Percentiles rank a stretch among this genome's conserved stretches.
Evolutionary conservation across 2,113 vertebrate genomes (phyloP).

Genomic region (Orthonyx spaldingii): DNA sequence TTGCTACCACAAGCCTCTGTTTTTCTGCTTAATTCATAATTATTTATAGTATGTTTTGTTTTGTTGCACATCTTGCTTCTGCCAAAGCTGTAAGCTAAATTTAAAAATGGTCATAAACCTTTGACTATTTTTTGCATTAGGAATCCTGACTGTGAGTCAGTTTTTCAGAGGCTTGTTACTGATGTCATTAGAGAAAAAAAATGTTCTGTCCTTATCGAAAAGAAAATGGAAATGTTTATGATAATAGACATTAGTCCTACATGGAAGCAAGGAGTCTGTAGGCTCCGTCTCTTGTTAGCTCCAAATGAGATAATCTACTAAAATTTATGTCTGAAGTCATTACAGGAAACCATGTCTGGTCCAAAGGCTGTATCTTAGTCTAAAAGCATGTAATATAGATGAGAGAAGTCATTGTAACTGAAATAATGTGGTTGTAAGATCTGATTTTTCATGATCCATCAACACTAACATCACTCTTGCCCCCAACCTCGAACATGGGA

Average conservation of each 20-base stretch:
- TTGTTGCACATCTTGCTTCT: not conserved
- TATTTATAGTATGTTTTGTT: not conserved
- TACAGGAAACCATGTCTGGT: not conserved
- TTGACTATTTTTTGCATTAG: not conserved
- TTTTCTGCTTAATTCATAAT: not conserved
- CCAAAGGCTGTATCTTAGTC: not conserved
- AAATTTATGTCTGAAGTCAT: constrained; percentile 29
- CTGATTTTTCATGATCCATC: not conserved
- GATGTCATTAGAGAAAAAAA: not conserved
- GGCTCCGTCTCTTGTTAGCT: constrained; percentile 1
- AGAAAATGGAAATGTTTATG: not conserved
- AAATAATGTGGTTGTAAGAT: not conserved
- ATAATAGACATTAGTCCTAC: not conserved
- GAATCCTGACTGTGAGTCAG: not conserved
- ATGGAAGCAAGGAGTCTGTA: not conserved
- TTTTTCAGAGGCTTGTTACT: not conserved
- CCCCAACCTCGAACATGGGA: accelerated
- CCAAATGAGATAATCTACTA: constrained; percentile 34
- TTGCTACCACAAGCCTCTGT: not conserved
- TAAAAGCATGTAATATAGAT: not conserved
- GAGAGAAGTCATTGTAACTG: not conserved
- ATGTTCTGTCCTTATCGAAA: not conserved
- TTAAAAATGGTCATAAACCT: not conserved
- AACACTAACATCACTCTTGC: not conserved
- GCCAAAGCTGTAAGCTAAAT: not conserved